Conservation (phyloP, 2,113 vertebrate species). For the Prunella himalayana region DNA sequence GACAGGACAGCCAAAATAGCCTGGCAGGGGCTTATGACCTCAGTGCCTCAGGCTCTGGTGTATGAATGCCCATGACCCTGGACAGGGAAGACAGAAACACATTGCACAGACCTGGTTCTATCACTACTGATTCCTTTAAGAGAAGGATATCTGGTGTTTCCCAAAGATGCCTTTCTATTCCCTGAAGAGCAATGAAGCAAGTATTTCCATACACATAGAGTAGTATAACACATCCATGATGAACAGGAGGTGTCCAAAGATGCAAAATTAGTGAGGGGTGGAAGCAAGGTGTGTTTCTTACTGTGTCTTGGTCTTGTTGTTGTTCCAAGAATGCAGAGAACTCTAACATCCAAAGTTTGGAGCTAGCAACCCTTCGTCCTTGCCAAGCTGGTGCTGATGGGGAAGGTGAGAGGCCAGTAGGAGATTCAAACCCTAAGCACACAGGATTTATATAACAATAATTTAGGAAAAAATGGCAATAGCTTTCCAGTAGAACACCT, state of each 20-base stretch:
- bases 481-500: neutral
- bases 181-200: neutral
- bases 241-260: neutral
- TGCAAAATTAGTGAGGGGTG: neutral
- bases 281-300: conserved; percentile 68
- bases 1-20: neutral
- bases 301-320: conserved; percentile 88
- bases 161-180: neutral
- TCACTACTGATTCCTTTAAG: neutral
- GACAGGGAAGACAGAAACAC: neutral
- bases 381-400: conserved; percentile 86
- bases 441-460: neutral
- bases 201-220: neutral
- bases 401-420: conserved; percentile 78
- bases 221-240: neutral
- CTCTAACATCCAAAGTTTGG: conserved; percentile 92
- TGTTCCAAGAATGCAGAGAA: conserved; percentile 95
- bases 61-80: neutral
- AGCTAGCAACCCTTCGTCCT: conserved; percentile 88
- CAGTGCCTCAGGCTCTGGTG: neutral
- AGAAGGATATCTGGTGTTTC: neutral
- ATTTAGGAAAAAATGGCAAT: neutral
- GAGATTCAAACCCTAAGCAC: conserved; percentile 83
- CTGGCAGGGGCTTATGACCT: neutral
- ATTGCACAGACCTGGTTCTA: neutral